These are phyloP conservation scores for Lacanobia wlatinum DNA, from an alignment of 2,888 invertebrate species.

Conservation along the genomic window DNA sequence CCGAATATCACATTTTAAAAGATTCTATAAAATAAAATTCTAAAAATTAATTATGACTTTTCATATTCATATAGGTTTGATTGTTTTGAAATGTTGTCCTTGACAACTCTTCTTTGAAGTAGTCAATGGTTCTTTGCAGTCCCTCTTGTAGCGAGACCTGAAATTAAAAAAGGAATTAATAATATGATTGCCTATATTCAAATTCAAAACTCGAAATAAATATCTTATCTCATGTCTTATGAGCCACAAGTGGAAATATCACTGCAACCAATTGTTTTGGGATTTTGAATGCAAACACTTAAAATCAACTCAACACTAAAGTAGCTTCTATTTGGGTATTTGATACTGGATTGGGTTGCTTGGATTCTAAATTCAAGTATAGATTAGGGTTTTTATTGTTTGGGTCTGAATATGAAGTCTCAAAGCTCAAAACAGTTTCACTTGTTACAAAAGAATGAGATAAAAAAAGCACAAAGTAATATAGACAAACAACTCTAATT, in stretches of 20 bases:
- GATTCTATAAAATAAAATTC: slow-evolving; percentile 53
- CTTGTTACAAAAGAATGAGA: not conserved
- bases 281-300: no score
- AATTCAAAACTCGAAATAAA: not conserved
- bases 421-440: not conserved
- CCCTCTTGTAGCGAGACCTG: slow-evolving; percentile 96
- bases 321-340: no score
- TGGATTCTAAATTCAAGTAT: no score
- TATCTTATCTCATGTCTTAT: no score
- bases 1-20: slow-evolving; percentile 84
- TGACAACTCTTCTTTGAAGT: slow-evolving; percentile 97
- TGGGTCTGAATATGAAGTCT: not conserved
- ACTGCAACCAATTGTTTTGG: no score
- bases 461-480: no score
- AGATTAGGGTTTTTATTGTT: not conserved
- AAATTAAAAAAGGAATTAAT: slow-evolving; percentile 57
- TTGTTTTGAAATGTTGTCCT: slow-evolving; percentile 87
- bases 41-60: slow-evolving; percentile 75
- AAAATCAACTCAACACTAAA: no score
- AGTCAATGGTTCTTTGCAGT: slow-evolving; percentile 97
- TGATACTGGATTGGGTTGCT: no score
- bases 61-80: slow-evolving; percentile 87
- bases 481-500: no score
- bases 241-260: no score
- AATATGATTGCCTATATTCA: not conserved